Percentiles rank a stretch among this genome's conserved stretches.
Conservation (phyloP, 2,797 vertebrate species). For the Spizella passerina region DNA sequence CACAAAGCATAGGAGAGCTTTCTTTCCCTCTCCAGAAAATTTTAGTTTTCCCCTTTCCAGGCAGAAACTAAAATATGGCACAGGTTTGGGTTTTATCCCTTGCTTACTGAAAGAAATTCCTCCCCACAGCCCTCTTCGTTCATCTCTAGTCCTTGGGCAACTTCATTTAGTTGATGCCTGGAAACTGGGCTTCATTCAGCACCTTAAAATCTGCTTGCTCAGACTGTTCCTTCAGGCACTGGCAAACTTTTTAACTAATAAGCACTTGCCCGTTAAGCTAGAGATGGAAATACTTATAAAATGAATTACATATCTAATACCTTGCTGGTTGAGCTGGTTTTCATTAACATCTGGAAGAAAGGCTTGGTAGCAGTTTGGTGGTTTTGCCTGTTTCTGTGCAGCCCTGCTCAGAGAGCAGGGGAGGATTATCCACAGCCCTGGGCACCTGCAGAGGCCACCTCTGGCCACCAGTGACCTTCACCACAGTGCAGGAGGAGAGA, state of each 20-base stretch:
- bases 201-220: neutral
- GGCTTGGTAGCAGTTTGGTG: neutral
- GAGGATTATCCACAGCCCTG: neutral
- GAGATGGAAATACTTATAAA: neutral
- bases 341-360: neutral
- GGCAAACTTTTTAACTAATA: neutral
- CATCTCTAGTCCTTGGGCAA: neutral
- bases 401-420: rapidly evolving
- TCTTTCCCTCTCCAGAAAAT: neutral
- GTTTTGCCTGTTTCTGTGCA: neutral
- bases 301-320: neutral
- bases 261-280: neutral
- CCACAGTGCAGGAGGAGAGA: neutral
- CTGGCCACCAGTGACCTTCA: neutral
- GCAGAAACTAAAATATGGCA: neutral
- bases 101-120: neutral
- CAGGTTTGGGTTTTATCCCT: neutral
- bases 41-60: neutral
- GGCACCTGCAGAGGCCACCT: rapidly evolving
- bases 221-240: neutral
- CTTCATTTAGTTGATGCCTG: neutral
- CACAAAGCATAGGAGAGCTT: neutral
- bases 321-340: neutral
- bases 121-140: neutral
- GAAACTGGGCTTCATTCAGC: neutral